Evolutionary conservation across 2,888 invertebrate genomes (phyloP).

Genomic region (Pheosia gnoma): DNA sequence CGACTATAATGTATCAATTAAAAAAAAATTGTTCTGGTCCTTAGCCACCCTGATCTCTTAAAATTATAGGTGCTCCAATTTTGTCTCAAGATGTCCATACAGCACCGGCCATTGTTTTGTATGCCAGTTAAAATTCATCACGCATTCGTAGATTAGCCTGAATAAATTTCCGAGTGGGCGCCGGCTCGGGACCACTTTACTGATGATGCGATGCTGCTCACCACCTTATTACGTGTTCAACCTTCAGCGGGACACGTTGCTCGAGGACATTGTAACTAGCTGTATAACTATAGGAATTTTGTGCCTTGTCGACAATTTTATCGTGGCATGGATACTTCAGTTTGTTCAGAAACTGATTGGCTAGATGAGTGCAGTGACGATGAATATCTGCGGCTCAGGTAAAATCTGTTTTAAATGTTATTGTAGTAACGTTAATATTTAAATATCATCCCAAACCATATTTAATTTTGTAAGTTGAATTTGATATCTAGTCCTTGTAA

Average conservation of each 20-base stretch:
- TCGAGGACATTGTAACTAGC: constrained; percentile 3
- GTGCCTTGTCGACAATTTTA: constrained; percentile 1
- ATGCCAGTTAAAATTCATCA: constrained; percentile 25
- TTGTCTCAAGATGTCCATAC: too few relatives aligned
- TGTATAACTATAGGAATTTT: neutral
- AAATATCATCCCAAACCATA: too few relatives aligned
- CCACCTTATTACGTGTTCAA: constrained; percentile 39
- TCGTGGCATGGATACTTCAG: constrained; percentile 16
- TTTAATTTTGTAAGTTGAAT: too few relatives aligned
- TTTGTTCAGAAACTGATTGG: constrained; percentile 20
- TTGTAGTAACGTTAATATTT: too few relatives aligned
- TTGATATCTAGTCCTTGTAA: too few relatives aligned
- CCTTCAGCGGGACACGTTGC: constrained; percentile 39
- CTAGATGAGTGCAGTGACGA: constrained; percentile 31
- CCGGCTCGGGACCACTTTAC: constrained; percentile 40
- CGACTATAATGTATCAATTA: too few relatives aligned
- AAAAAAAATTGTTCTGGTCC: too few relatives aligned
- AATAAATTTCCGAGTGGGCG: constrained; percentile 18
- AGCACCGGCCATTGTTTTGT: neutral
- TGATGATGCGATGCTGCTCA: constrained; percentile 36
- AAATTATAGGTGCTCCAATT: too few relatives aligned
- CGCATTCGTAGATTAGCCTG: constrained; percentile 14
- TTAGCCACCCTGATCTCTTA: too few relatives aligned
- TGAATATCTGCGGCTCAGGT: constrained; percentile 32
- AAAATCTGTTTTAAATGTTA: constrained; percentile 4